These are phyloP conservation scores for Sericinus montela DNA, from an alignment of 2,888 invertebrate species.

Conservation along the genomic window DNA sequence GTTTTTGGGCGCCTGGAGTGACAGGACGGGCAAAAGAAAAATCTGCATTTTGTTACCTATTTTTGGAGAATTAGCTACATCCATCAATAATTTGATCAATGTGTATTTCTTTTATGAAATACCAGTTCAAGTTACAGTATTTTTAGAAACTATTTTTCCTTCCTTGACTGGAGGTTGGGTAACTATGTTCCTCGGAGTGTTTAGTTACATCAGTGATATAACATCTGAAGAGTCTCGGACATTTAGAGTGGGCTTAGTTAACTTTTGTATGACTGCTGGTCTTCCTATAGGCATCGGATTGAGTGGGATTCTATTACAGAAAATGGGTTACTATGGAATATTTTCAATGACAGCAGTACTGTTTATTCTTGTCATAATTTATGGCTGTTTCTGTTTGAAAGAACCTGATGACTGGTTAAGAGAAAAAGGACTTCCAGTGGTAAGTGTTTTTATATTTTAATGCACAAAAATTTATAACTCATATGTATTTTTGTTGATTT, in stretches of 20 bases:
- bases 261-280: slow-evolving; percentile 79
- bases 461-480: no score
- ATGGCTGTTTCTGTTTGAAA: slow-evolving; percentile 84
- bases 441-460: slow-evolving; percentile 36
- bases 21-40: slow-evolving; percentile 77
- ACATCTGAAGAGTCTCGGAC: slow-evolving; percentile 79
- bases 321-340: slow-evolving; percentile 67
- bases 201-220: slow-evolving; percentile 81
- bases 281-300: slow-evolving; percentile 76
- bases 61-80: slow-evolving; percentile 72
- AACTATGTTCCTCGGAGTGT: slow-evolving; percentile 78
- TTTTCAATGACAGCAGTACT: slow-evolving; percentile 56
- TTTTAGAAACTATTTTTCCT: slow-evolving; percentile 74
- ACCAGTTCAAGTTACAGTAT: slow-evolving; percentile 74
- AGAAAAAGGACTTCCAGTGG: slow-evolving; percentile 52
- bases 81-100: slow-evolving; percentile 71
- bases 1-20: slow-evolving; percentile 82
- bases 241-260: slow-evolving; percentile 80
- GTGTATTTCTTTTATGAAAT: slow-evolving; percentile 79
- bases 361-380: slow-evolving; percentile 82
- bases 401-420: slow-evolving; percentile 77
- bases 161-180: slow-evolving; percentile 78
- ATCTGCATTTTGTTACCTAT: slow-evolving; percentile 78
- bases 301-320: slow-evolving; percentile 68
- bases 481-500: no score